Conservation (phyloP, 2,888 invertebrate genomes). For the Andrena hattorfiana region DNA sequence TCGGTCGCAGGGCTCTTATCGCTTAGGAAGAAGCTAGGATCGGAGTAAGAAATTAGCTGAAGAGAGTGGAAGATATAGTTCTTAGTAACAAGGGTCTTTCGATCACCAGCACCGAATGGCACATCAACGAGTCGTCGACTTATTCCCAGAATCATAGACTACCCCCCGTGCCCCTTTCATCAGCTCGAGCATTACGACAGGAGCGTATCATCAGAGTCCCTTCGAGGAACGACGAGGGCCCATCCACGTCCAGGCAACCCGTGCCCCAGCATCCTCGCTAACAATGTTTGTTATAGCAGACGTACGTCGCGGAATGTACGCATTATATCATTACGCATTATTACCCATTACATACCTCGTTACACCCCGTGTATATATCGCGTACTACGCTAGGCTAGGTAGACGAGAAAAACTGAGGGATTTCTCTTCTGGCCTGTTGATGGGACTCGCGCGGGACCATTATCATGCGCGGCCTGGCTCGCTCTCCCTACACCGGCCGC, state of each 20-base stretch:
- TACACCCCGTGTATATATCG: conserved; percentile 72
- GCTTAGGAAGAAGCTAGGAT: too few relatives aligned
- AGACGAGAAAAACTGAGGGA: conserved; percentile 64
- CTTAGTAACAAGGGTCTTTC: background rate
- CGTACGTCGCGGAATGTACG: conserved; percentile 73
- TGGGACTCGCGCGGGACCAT: conserved; percentile 65
- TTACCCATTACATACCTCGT: conserved; percentile 80
- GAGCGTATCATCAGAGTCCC: conserved; percentile 23
- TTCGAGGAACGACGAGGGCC: conserved; percentile 44
- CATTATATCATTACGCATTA: conserved; percentile 79
- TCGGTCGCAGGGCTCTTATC: too few relatives aligned
- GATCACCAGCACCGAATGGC: background rate
- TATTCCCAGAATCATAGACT: background rate
- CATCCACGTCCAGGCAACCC: conserved; percentile 40
- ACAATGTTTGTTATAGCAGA: conserved; percentile 74
- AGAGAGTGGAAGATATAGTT: too few relatives aligned
- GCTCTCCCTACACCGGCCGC: conserved; percentile 18
- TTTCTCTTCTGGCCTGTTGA: conserved; percentile 60
- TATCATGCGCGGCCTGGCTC: conserved; percentile 60
- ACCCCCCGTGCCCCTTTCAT: background rate
- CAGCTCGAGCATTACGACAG: conserved; percentile 6
- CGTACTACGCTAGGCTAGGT: conserved; percentile 66
- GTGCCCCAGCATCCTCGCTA: conserved; percentile 50
- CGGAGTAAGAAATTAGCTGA: too few relatives aligned
- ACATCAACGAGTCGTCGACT: background rate